A percentile compares a stretch with the other conserved stretches of the same genome.
Conservation (phyloP, 2,113 vertebrate genomes). For the Heterotilapia buettikoferi region DNA sequence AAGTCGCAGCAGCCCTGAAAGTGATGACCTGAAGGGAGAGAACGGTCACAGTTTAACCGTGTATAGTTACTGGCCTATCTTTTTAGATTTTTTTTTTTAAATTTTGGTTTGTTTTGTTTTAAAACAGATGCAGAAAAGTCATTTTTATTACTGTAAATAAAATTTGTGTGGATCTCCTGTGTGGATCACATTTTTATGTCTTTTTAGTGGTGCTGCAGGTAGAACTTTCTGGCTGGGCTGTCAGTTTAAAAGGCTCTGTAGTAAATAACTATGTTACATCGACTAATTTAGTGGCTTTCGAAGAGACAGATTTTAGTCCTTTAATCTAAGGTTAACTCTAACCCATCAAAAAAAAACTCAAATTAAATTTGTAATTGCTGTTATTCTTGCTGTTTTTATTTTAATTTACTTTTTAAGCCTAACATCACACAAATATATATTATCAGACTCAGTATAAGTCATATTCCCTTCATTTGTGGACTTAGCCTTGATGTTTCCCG, state of each 20-base stretch:
- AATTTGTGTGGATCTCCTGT: not conserved
- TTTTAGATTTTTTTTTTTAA: accelerated
- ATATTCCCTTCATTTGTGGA: not conserved
- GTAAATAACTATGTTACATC: not conserved
- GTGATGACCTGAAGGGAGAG: not conserved
- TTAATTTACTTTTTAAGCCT: not conserved
- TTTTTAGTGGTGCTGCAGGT: not conserved
- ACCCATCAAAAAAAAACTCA: not conserved
- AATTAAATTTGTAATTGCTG: not conserved
- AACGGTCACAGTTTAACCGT: not conserved
- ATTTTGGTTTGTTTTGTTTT: not conserved
- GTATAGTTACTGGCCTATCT: not conserved
- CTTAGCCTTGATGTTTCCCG: not conserved
- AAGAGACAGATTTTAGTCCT: not conserved
- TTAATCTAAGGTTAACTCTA: not conserved
- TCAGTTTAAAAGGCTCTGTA: not conserved
- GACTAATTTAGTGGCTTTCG: not conserved
- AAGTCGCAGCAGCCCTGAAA: not conserved
- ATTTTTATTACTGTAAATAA: not conserved
- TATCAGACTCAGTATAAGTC: not conserved
- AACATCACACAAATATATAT: not conserved
- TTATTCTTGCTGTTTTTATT: not conserved
- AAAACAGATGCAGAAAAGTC: not conserved
- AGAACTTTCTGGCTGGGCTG: not conserved
- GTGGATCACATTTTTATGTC: not conserved